phyloP scores from a whole-genome alignment of 37 sponge, comb jelly and placozoan genomes.

The Tethya wilhelma region DNA sequence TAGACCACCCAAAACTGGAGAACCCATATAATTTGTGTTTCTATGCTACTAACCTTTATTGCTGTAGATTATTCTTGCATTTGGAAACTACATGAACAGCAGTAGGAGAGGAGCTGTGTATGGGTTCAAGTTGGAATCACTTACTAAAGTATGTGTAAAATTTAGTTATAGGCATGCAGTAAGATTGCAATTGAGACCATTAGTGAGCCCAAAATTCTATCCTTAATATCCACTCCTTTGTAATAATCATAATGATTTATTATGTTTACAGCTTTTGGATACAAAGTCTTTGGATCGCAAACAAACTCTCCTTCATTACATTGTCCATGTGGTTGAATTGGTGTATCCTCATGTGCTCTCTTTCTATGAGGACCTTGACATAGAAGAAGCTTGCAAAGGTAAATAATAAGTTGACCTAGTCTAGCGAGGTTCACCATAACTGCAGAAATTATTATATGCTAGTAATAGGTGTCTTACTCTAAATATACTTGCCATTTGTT shows the following conservation, averaged over 20 bases:
- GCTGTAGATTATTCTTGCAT: constrained; percentile 82
- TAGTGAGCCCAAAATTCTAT: no score
- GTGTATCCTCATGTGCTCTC: constrained; percentile 69
- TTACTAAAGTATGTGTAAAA: constrained; percentile 54
- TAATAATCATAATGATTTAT: not conserved
- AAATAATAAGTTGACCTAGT: no score
- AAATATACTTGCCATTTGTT: no score
- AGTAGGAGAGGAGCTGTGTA: constrained; percentile 71
- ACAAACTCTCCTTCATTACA: constrained; percentile 78
- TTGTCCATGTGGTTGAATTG: constrained; percentile 71
- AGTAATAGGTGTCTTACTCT: no score
- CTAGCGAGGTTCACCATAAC: not conserved
- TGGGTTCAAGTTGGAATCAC: constrained; percentile 84
- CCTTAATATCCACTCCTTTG: no score
- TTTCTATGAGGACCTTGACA: constrained; percentile 74
- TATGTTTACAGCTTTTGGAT: constrained; percentile 46
- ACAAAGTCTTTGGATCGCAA: constrained; percentile 65
- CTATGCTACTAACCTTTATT: not conserved
- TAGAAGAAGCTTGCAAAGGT: constrained; percentile 67
- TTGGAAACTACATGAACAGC: constrained; percentile 96
- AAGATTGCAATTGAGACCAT: no score
- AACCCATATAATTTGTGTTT: not conserved
- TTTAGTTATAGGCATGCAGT: not conserved
- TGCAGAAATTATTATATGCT: no score
- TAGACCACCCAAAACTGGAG: no score